These are phyloP conservation scores for Cephus pygmeus DNA, from an alignment of 2,888 invertebrate species.

Conservation along the genomic window DNA sequence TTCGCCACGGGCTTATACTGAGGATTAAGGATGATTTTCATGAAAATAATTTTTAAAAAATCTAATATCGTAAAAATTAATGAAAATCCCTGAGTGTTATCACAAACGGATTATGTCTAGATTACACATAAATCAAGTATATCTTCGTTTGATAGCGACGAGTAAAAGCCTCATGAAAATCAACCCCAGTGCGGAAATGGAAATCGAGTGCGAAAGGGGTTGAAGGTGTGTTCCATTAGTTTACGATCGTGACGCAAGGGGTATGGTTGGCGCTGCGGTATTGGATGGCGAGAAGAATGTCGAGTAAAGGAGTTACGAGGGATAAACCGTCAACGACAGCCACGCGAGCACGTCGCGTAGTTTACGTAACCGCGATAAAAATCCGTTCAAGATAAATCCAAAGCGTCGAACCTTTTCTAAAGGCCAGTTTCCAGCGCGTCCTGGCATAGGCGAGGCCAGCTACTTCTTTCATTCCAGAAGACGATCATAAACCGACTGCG, in stretches of 20 bases:
- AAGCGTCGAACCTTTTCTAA: slow-evolving; percentile 38
- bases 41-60: too few relatives aligned
- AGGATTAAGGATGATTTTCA: too few relatives aligned
- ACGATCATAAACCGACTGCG: background rate
- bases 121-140: background rate
- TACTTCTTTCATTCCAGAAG: background rate
- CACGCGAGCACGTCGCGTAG: slow-evolving; percentile 23
- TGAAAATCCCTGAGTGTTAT: background rate
- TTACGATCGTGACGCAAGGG: background rate
- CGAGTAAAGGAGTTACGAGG: slow-evolving; percentile 36
- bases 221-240: background rate
- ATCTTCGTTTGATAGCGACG: background rate
- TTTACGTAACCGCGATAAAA: slow-evolving; percentile 33
- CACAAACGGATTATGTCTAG: background rate
- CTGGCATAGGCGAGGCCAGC: too few relatives aligned
- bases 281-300: background rate
- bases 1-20: too few relatives aligned
- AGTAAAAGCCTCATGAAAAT: background rate
- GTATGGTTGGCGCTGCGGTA: background rate
- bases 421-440: slow-evolving; percentile 25
- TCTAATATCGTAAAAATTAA: background rate
- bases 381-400: slow-evolving; percentile 22
- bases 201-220: background rate
- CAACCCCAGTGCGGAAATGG: background rate
- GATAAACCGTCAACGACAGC: slow-evolving; percentile 40